These are phyloP conservation scores for Agonum fuliginosum DNA, from an alignment of 2,888 invertebrate species.

Conservation along the genomic window DNA sequence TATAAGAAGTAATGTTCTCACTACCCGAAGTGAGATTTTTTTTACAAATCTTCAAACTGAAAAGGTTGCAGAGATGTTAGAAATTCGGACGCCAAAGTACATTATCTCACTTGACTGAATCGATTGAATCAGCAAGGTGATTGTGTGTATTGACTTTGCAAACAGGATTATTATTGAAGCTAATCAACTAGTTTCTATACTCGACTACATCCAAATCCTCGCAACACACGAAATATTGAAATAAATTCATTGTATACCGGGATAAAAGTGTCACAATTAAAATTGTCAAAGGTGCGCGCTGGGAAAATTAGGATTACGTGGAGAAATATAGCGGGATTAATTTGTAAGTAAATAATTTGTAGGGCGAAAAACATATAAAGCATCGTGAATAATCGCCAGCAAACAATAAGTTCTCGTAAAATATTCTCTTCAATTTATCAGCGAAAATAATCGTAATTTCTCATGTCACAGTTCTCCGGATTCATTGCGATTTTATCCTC, in stretches of 20 bases:
- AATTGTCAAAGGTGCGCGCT: not conserved
- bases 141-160: constrained; percentile 25
- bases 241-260: not conserved
- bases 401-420: constrained; percentile 35
- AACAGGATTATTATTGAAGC: constrained; percentile 35
- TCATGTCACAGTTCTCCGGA: constrained; percentile 33
- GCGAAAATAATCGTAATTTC: constrained; percentile 20
- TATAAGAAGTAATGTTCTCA: too few relatives aligned
- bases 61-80: constrained; percentile 25
- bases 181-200: constrained; percentile 25
- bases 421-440: constrained; percentile 37
- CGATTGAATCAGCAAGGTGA: constrained; percentile 20
- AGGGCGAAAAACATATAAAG: constrained; percentile 33
- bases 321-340: constrained; percentile 21
- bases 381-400: constrained; percentile 26
- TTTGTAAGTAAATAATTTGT: constrained; percentile 21
- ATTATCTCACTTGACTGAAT: constrained; percentile 7
- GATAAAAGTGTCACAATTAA: constrained; percentile 27
- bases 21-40: too few relatives aligned
- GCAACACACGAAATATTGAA: not conserved
- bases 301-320: constrained; percentile 2
- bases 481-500: constrained; percentile 49
- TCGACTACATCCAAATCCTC: not conserved
- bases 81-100: constrained; percentile 12
- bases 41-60: too few relatives aligned